A percentile compares a stretch with the other conserved stretches of the same genome.
Evolutionary conservation across 2,888 invertebrate species (phyloP).

Genomic region (Eristalinus sepulchralis): DNA sequence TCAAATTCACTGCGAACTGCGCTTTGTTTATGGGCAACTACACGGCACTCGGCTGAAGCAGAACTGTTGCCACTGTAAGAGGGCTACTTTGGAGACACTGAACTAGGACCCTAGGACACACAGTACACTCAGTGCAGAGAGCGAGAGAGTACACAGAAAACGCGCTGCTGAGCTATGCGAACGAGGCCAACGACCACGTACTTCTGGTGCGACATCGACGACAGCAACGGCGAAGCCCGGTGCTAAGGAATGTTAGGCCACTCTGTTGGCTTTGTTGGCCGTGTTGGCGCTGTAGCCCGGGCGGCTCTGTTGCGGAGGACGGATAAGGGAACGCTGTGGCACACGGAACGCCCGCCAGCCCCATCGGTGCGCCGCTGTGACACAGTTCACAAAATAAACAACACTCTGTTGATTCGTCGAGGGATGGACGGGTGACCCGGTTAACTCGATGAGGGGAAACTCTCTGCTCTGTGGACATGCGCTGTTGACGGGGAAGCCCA

Average conservation of each 20-base stretch:
- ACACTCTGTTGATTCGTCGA: conserved; percentile 68
- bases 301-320: conserved; percentile 34
- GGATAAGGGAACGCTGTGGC: conserved; percentile 64
- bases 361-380: conserved; percentile 46
- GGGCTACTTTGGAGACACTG: neutral
- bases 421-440: conserved; percentile 58
- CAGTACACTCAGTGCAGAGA: neutral
- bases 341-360: conserved; percentile 12
- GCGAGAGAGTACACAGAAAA: conserved; percentile 21
- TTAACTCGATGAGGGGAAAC: conserved; percentile 59
- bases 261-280: conserved; percentile 34
- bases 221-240: conserved; percentile 46
- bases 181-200: conserved; percentile 70
- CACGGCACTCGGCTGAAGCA: conserved; percentile 6
- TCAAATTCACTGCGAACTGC: neutral
- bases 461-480: conserved; percentile 30
- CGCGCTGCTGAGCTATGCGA: conserved; percentile 64
- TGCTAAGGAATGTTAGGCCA: conserved; percentile 44
- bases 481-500: neutral
- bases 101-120: neutral
- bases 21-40: neutral
- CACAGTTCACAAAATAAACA: conserved; percentile 68
- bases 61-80: neutral
- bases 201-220: conserved; percentile 65
- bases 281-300: conserved; percentile 54